These are phyloP conservation scores for Eudyptes chrysolophus DNA, from an alignment of 2,113 vertebrate species.

Conservation along the genomic window DNA sequence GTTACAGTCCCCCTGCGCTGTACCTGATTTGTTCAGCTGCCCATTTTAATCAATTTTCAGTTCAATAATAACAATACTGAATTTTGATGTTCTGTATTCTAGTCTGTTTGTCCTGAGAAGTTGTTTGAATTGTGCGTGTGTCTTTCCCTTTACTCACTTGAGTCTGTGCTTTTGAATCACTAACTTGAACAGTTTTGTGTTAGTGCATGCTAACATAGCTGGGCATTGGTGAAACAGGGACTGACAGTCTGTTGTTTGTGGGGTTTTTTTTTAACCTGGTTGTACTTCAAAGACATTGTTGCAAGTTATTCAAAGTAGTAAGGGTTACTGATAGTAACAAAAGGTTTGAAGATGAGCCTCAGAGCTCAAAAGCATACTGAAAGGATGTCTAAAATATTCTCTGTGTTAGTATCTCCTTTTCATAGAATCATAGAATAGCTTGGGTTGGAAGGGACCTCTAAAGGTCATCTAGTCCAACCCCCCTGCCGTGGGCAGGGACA, in stretches of 20 bases:
- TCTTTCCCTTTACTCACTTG: background rate
- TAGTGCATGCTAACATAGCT: background rate
- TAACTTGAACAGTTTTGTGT: background rate
- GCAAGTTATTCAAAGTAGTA: background rate
- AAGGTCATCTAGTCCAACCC: no score
- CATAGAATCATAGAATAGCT: no score
- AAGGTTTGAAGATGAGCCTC: background rate
- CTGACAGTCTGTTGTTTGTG: background rate
- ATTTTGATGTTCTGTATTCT: background rate
- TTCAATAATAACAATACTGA: background rate
- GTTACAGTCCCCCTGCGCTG: background rate
- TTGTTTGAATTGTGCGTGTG: background rate
- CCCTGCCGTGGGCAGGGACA: no score
- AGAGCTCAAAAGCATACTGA: background rate
- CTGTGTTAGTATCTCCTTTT: conserved; percentile 52
- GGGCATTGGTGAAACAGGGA: background rate
- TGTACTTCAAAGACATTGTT: background rate
- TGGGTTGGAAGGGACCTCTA: no score
- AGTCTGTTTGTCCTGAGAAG: background rate
- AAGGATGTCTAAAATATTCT: background rate
- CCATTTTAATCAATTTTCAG: background rate
- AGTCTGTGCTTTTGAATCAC: background rate
- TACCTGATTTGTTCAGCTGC: background rate
- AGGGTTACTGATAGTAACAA: background rate
- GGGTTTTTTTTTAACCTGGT: background rate